Conservation (phyloP, 1,140 invertebrate species). For the Pseudomyrmex flavicornis region DNA sequence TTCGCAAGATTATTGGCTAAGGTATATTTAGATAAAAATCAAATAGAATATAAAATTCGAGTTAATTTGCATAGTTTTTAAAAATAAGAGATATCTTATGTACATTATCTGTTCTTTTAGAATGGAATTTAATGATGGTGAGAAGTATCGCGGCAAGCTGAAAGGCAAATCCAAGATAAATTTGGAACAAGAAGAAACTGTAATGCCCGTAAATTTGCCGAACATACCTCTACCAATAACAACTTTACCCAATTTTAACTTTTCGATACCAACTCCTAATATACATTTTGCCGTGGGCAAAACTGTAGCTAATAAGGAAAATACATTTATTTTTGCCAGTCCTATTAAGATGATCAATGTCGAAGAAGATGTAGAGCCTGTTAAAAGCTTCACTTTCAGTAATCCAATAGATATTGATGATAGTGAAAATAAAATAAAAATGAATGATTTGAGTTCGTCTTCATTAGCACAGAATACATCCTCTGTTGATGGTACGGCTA, state of each 20-base stretch:
- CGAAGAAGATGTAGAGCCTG: constrained; percentile 78
- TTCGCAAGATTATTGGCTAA: constrained; percentile 79
- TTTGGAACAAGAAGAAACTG: constrained; percentile 80
- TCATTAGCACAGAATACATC: constrained; percentile 28
- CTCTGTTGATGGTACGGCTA: constrained; percentile 25
- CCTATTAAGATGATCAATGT: constrained; percentile 78
- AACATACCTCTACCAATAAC: constrained; percentile 87
- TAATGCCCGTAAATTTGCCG: constrained; percentile 86
- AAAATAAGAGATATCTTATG: background rate
- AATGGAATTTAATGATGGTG: constrained; percentile 69
- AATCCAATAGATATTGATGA: constrained; percentile 81
- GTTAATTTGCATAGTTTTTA: background rate
- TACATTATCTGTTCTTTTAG: constrained; percentile 55
- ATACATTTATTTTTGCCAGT: constrained; percentile 82
- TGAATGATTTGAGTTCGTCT: constrained; percentile 8
- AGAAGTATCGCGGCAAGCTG: constrained; percentile 70
- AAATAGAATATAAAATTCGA: constrained; percentile 2
- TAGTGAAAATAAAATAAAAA: constrained; percentile 48
- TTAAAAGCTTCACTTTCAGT: constrained; percentile 86
- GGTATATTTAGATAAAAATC: constrained; percentile 68
- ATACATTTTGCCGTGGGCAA: constrained; percentile 37
- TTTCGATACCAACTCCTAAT: constrained; percentile 80
- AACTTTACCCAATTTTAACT: constrained; percentile 87
- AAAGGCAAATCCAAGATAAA: constrained; percentile 76
- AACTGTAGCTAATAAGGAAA: constrained; percentile 55